phyloP scores from a whole-genome alignment of 1,140 invertebrate genomes.

The Amphibalanus amphitrite region DNA sequence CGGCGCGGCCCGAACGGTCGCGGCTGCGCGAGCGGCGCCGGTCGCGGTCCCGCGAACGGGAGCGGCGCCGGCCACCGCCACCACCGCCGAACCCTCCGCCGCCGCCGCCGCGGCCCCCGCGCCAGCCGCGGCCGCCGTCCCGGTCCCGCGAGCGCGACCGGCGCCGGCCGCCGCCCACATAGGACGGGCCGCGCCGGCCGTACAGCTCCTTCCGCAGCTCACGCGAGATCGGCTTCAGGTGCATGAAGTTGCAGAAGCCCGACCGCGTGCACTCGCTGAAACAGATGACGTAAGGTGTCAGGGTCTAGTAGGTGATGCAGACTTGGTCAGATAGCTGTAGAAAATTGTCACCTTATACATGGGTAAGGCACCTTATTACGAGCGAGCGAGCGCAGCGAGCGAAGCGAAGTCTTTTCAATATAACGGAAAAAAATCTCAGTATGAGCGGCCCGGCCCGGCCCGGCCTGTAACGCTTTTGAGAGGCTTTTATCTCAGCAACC shows the following conservation, averaged over 20 bases:
- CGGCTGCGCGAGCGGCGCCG: background rate
- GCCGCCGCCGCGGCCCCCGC: constrained; percentile 29
- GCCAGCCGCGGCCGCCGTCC: constrained; percentile 31
- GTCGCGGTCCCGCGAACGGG: background rate
- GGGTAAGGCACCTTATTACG: too few species aligned
- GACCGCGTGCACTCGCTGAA: constrained; percentile 81
- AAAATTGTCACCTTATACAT: too few species aligned
- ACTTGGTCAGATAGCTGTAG: too few species aligned
- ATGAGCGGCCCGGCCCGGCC: too few species aligned
- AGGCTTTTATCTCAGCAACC: too few species aligned
- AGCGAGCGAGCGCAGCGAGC: too few species aligned
- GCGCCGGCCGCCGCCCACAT: constrained; percentile 12
- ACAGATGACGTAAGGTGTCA: too few species aligned
- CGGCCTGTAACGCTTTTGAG: too few species aligned
- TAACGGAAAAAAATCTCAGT: too few species aligned
- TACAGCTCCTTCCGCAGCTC: constrained; percentile 70
- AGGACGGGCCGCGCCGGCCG: constrained; percentile 30
- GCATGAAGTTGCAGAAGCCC: constrained; percentile 99
- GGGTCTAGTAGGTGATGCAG: too few species aligned
- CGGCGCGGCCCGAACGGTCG: background rate
- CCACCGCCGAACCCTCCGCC: constrained; percentile 36
- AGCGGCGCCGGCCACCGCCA: constrained; percentile 27
- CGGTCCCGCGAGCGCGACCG: constrained; percentile 16
- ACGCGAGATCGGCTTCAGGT: constrained; percentile 91
- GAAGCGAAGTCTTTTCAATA: too few species aligned